phyloP scores from a whole-genome alignment of 2,888 invertebrate species.

The Ochropleura leucogaster region DNA sequence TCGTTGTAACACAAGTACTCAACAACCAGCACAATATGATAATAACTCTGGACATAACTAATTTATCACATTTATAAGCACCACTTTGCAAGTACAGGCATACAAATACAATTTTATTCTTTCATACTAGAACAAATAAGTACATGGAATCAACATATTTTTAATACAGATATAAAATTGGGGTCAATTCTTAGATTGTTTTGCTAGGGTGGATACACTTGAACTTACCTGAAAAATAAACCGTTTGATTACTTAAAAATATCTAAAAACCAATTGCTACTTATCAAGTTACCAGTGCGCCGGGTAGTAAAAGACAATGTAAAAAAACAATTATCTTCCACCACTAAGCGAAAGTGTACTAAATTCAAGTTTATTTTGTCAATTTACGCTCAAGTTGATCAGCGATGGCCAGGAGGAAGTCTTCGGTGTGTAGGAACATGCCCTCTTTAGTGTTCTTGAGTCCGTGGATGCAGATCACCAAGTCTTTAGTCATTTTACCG shows the following conservation, averaged over 20 bases:
- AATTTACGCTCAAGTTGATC: constrained; percentile 92
- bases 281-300: constrained; percentile 33
- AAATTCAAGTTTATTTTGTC: constrained; percentile 69
- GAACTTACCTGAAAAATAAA: constrained; percentile 38
- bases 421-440: constrained; percentile 96
- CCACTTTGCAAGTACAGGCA: constrained; percentile 21
- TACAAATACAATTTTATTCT: constrained; percentile 12
- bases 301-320: constrained; percentile 35
- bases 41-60: constrained; percentile 30
- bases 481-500: constrained; percentile 97
- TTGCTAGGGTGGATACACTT: constrained; percentile 37
- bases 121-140: constrained; percentile 29
- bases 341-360: constrained; percentile 21
- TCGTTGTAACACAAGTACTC: constrained; percentile 4
- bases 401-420: constrained; percentile 95
- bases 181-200: constrained; percentile 3
- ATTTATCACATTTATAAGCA: constrained; percentile 22
- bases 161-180: neutral
- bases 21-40: constrained; percentile 28
- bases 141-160: constrained; percentile 4
- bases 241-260: constrained; percentile 35
- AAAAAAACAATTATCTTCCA: constrained; percentile 19
- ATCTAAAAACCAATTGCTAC: constrained; percentile 34
- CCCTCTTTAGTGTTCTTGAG: constrained; percentile 94
- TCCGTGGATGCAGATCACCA: constrained; percentile 96